Evolutionary conservation across 2,888 invertebrate genomes (phyloP), one percentile per base, ranked within the genome.

Genomic region (Unio delphinus): DNA sequence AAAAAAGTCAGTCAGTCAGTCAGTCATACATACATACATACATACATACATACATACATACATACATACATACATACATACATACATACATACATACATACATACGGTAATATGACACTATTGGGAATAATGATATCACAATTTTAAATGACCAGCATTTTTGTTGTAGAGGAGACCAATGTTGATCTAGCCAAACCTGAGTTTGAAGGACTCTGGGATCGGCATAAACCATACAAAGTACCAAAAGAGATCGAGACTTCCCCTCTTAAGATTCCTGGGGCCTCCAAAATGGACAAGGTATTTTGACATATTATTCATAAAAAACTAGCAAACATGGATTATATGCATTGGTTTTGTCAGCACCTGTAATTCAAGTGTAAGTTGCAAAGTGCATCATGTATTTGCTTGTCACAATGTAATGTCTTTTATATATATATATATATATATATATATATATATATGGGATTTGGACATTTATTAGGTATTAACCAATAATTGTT

Each of bases 201-300:
- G 78, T 89, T 89, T 83, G 88, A 88, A 65, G 89, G 89, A 34
- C 68, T 89, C 54, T 89, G 89, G 89, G 84, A 88, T 70, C 80
- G 83, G 55, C 88, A 87, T 72, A 87, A 87, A 65, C 86, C 87
- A 4, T 88, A 88, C 78, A 82, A 79, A 59, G 86, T 85, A 15
- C 87, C 89, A 4, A 88, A 84, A 67, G 86, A 84, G 45, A 74
- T 74, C 7, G 81, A 82, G 8, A 34, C 68, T 1, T 70, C 75
- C 1, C 70, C 75, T n/a, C 70, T 80, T 3, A 85, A 84, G 65
- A 75, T 81, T 1, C 83, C 84, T 7, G 85, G 85, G 7, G 84
- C 82, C 58, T 87, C 83, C 66, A 89, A 89, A 69, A 89, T 89
- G 89, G 89, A 89, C 66, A 84, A 86, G 84, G 89, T 88, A 15